A percentile compares a stretch with the other conserved stretches of the same genome.
phyloP scores from a whole-genome alignment of 2,113 vertebrate species.

The Uropsilus gracilis region DNA sequence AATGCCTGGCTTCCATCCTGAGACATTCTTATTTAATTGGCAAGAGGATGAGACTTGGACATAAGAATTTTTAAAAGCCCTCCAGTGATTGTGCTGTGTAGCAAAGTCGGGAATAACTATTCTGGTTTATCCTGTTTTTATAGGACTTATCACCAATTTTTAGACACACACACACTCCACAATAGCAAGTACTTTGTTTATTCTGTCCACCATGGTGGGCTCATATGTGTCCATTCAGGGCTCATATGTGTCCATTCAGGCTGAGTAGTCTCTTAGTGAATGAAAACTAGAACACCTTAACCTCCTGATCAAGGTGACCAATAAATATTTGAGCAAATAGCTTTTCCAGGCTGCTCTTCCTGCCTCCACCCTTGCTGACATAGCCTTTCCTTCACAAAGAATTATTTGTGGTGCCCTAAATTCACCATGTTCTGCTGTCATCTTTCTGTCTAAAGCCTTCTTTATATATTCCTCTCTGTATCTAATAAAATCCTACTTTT shows the following conservation, averaged over 20 bases:
- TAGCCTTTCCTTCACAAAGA: not conserved
- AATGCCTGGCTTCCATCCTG: not conserved
- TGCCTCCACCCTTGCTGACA: not conserved
- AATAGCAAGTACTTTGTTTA: not conserved
- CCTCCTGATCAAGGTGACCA: not conserved
- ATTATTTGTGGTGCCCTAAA: not conserved
- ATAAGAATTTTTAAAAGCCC: not conserved
- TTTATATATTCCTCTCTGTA: not conserved
- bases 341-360: not conserved
- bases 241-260: not conserved
- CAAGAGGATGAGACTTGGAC: not conserved
- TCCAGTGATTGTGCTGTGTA: not conserved
- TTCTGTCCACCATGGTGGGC: not conserved
- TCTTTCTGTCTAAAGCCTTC: not conserved
- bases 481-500: not conserved
- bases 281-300: too few species aligned
- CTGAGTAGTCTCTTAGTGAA: too few species aligned
- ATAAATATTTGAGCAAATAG: not conserved
- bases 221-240: not conserved
- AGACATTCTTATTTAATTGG: not conserved
- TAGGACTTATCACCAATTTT: not conserved
- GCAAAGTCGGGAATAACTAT: not conserved
- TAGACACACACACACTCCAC: not conserved
- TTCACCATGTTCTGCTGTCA: not conserved
- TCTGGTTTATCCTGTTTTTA: not conserved